Evolutionary conservation across 1,140 invertebrate genomes (phyloP).

Genomic region (Zaprionus gabonicus): DNA sequence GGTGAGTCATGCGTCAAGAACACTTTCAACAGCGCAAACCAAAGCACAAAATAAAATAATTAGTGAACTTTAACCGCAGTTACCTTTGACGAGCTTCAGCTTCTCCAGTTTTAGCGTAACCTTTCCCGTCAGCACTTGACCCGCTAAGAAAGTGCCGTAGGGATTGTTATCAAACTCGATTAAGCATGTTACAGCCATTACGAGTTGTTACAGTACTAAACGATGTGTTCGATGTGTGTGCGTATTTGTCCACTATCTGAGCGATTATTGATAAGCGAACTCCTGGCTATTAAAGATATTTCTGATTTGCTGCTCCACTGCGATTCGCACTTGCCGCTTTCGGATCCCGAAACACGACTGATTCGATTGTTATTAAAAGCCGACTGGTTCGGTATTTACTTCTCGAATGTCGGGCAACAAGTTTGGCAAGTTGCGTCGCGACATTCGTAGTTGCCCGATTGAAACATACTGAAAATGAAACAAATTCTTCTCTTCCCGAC

Average conservation of each 20-base stretch:
- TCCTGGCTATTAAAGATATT: not conserved
- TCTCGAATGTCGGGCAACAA: slow-evolving; percentile 24
- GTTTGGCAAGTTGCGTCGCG: slow-evolving; percentile 19
- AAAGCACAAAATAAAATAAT: not conserved
- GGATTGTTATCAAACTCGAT: slow-evolving; percentile 85
- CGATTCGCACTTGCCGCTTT: slow-evolving; percentile 41
- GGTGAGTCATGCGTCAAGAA: slow-evolving; percentile 40
- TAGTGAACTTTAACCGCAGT: not conserved
- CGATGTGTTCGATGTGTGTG: not conserved
- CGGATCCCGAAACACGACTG: slow-evolving; percentile 62
- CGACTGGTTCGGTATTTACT: slow-evolving; percentile 29
- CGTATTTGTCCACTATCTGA: slow-evolving; percentile 16
- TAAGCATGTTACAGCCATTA: slow-evolving; percentile 71
- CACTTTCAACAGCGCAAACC: not conserved
- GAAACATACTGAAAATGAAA: slow-evolving; percentile 68
- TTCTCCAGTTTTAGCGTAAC: slow-evolving; percentile 84
- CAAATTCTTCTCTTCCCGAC: slow-evolving; percentile 37
- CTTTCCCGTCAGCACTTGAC: slow-evolving; percentile 85
- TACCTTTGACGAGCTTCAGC: slow-evolving; percentile 85
- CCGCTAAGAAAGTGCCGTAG: slow-evolving; percentile 85
- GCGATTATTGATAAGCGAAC: slow-evolving; percentile 14
- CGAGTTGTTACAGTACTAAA: slow-evolving; percentile 21
- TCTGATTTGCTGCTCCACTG: slow-evolving; percentile 6
- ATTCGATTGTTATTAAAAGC: slow-evolving; percentile 49
- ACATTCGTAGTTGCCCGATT: slow-evolving; percentile 40